Evolutionary conservation across 2,888 invertebrate species (phyloP), one percentile per base, ranked within the genome.

Genomic region (Bursaphelenchus okinawaensis): DNA sequence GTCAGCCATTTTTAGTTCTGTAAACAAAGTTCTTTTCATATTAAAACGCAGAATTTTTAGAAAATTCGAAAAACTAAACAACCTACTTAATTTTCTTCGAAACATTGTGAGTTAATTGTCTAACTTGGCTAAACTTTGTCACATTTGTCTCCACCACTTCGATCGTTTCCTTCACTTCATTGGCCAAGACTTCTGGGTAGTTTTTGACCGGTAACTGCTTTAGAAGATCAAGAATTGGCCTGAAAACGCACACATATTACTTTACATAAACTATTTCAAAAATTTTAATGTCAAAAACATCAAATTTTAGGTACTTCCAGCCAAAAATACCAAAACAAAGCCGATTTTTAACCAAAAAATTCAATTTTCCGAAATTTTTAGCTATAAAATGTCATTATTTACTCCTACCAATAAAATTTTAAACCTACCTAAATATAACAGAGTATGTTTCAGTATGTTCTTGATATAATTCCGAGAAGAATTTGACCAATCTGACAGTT

Each of bases 201-300:
- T 68, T 63, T 16, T 57, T 51, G n/a, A 52, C 27, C 0, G 72
- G 71, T n/a, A 72, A 55, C n/a, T 66, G 64, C 16, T 56, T 19
- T 19, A 63, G 40, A 16, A 66, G 54, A 7, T 52, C 19, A 3
- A 60, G 56, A 55, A 72, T 52, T 7, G 68, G 72, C 20, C 68
- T 72, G 52, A 76, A 76, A 23, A 69, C 6, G 52, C 7, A n/a
- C 19, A 22, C 51, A 9, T 8, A 56, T n/a, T n/a, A n/a, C n/a
- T n/a, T n/a, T n/a, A 54, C 54, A n/a, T n/a, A 19, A 16, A 54
- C 12, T 54, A 8, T 40, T 54, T 54, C 4, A 59, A 59, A 1
- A 9, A 7, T 29, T 40, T n/a, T 16, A 40, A 40, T 40, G 40
- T 3, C 2, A 40, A 40, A 4, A 12, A n/a, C 6, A 16, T n/a